These are phyloP conservation scores for Aphelocoma californica DNA, from an alignment of 2,797 vertebrate species.

Conservation along the genomic window DNA sequence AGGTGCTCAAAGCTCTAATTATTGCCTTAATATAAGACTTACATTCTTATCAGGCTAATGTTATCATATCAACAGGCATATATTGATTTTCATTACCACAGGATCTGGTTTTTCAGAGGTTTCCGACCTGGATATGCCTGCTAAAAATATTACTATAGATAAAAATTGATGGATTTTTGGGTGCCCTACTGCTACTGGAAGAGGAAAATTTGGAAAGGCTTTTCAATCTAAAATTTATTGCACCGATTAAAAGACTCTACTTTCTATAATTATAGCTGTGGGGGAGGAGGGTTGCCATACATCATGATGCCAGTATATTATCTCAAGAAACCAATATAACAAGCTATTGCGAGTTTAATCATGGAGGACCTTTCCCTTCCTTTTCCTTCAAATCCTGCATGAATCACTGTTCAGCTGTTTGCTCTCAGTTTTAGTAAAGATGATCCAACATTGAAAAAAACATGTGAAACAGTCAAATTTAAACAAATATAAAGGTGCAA, in stretches of 20 bases:
- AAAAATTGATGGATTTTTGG: background rate
- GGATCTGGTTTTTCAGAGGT: background rate
- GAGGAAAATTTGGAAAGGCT: background rate
- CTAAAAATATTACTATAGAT: background rate
- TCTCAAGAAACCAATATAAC: background rate
- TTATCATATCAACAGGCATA: background rate
- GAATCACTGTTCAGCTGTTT: background rate
- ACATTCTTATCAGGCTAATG: background rate
- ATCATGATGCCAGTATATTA: background rate
- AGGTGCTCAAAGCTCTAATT: background rate
- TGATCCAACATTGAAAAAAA: background rate
- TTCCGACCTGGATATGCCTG: background rate
- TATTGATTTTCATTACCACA: background rate
- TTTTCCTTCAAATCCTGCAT: background rate
- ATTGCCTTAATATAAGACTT: background rate
- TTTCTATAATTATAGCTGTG: background rate
- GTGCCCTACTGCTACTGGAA: background rate
- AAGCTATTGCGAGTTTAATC: background rate
- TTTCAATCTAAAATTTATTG: slow-evolving; percentile 9
- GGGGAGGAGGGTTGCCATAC: background rate
- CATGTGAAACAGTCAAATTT: background rate
- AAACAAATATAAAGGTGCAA: background rate
- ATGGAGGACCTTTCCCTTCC: background rate
- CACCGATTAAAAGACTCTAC: background rate
- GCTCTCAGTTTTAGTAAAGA: background rate